Conservation (phyloP, 2,888 invertebrate species). For the Platypus cylindrus region DNA sequence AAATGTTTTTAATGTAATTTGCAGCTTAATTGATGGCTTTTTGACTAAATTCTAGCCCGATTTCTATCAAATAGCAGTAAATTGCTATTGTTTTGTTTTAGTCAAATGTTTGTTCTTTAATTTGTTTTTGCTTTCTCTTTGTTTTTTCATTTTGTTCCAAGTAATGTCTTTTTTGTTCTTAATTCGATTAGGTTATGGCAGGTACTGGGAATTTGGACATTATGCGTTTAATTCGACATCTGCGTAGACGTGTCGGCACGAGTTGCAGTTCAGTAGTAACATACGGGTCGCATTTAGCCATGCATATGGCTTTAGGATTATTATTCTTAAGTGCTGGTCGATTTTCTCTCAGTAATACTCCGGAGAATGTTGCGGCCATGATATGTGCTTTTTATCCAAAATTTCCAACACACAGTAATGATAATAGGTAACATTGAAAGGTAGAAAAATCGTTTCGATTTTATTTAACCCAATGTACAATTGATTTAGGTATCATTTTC, state of each 20-base stretch:
- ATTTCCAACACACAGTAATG: slow-evolving; percentile 91
- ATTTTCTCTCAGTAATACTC: slow-evolving; percentile 69
- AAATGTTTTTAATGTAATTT: slow-evolving; percentile 17
- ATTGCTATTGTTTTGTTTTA: no score
- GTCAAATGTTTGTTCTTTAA: no score
- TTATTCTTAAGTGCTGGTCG: slow-evolving; percentile 90
- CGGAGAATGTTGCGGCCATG: slow-evolving; percentile 77
- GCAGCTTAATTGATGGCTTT: no score
- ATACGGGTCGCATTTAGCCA: slow-evolving; percentile 87
- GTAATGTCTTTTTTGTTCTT: slow-evolving; percentile 16
- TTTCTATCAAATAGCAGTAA: no score
- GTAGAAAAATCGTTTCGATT: no score
- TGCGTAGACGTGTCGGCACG: slow-evolving; percentile 69
- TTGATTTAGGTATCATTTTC: slow-evolving; percentile 74
- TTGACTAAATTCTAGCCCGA: no score
- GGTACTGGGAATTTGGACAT: slow-evolving; percentile 83
- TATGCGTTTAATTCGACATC: slow-evolving; percentile 70
- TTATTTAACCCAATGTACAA: no score
- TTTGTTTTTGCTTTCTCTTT: no score
- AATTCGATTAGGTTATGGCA: slow-evolving; percentile 78
- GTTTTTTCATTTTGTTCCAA: no score
- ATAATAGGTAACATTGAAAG: no score
- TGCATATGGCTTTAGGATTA: slow-evolving; percentile 90
- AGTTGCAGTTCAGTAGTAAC: slow-evolving; percentile 57
- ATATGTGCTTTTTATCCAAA: slow-evolving; percentile 93